A percentile compares a stretch with the other conserved stretches of the same genome.
phyloP scores from a whole-genome alignment of 1,140 invertebrate genomes.

The Rhysida immarginata region DNA sequence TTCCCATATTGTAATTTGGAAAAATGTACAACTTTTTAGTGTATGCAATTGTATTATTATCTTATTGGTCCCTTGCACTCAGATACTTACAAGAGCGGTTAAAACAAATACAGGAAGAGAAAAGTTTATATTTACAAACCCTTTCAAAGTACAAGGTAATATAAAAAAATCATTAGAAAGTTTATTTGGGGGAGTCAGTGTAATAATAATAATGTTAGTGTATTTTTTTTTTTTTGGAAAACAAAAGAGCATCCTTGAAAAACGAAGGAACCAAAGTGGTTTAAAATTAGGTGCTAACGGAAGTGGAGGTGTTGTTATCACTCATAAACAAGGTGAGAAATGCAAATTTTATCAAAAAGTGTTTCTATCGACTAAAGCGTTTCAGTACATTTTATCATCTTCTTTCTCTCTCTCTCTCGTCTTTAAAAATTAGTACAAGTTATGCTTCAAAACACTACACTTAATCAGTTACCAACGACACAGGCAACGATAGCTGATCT shows the following conservation, averaged over 20 bases:
- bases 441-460: constrained; percentile 26
- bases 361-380: too few relatives aligned
- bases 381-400: too few relatives aligned
- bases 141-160: constrained; percentile 33
- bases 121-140: constrained; percentile 40
- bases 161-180: too few relatives aligned
- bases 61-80: too few relatives aligned
- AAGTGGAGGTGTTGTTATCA: constrained; percentile 25
- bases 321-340: constrained; percentile 28
- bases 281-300: constrained; percentile 28
- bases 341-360: too few relatives aligned
- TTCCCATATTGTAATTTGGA: too few relatives aligned
- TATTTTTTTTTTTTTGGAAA: too few relatives aligned
- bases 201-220: too few relatives aligned
- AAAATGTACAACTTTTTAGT: too few relatives aligned
- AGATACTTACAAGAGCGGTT: constrained; percentile 60
- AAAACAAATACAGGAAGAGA: constrained; percentile 61
- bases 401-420: too few relatives aligned
- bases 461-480: constrained; percentile 44
- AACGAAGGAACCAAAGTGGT: constrained; percentile 27
- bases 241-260: constrained; percentile 32
- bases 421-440: constrained; percentile 28
- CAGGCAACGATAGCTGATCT: constrained; percentile 55
- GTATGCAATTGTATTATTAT: too few relatives aligned
- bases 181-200: too few relatives aligned